A percentile compares a stretch with the other conserved stretches of the same genome.
Evolutionary conservation across 2,113 vertebrate genomes (phyloP).

Genomic region (Cephalopholis sonnerati): DNA sequence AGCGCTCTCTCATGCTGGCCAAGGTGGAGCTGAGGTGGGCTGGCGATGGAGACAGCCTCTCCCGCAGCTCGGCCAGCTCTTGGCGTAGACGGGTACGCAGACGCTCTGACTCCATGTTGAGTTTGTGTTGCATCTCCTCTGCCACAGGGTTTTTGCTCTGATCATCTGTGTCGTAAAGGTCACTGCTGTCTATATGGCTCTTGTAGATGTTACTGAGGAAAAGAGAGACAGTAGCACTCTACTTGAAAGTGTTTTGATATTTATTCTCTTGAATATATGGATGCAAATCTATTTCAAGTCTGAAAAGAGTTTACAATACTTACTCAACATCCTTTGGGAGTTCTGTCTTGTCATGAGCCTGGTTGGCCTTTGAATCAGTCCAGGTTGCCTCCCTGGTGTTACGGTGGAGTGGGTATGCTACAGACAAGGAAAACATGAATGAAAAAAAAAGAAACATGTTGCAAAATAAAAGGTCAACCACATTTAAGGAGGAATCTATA

Average conservation of each 20-base stretch:
- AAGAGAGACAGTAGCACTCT: constrained; percentile 3
- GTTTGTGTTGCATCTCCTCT: constrained; percentile 63
- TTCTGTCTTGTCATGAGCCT: constrained; percentile 81
- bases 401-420: constrained; percentile 77
- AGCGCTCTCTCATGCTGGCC: constrained; percentile 84
- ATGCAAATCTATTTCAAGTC: neutral
- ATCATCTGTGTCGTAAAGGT: constrained; percentile 77
- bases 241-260: neutral
- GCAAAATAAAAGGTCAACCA: neutral
- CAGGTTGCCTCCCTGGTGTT: constrained; percentile 73
- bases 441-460: neutral
- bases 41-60: constrained; percentile 85
- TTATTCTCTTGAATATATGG: neutral
- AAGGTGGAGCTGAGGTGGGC: constrained; percentile 75
- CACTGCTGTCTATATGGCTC: constrained; percentile 81
- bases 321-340: constrained; percentile 79
- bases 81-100: constrained; percentile 83
- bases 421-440: constrained; percentile 23
- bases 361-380: constrained; percentile 80
- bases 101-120: constrained; percentile 77
- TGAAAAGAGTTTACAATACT: constrained; percentile 53
- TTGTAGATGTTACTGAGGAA: constrained; percentile 84
- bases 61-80: constrained; percentile 87
- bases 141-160: constrained; percentile 70
- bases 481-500: constrained; percentile 41